Evolutionary conservation across 53 echinoderm and acorn worm species (phyloP).

Genomic region (Crossaster papposus): DNA sequence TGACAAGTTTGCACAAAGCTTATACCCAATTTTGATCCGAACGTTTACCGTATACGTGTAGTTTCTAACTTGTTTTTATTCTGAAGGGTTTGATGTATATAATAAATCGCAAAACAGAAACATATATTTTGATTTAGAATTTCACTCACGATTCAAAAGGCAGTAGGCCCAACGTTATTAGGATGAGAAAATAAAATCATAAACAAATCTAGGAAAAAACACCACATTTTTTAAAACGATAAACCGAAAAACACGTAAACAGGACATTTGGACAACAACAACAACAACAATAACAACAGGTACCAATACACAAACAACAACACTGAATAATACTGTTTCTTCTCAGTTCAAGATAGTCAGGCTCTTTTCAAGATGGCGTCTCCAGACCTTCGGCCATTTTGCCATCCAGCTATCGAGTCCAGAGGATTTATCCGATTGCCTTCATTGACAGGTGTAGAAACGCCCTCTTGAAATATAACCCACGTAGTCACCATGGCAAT

Average conservation of each 20-base stretch:
- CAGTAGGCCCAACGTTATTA: too few relatives aligned
- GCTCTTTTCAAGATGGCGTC: conserved; percentile 13
- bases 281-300: neutral
- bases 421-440: conserved; percentile 46
- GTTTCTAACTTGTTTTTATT: too few relatives aligned
- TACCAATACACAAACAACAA: neutral
- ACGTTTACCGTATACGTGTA: too few relatives aligned
- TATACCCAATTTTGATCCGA: too few relatives aligned
- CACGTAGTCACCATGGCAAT: neutral
- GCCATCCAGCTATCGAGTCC: conserved; percentile 46
- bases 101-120: too few relatives aligned
- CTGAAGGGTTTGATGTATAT: too few relatives aligned
- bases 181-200: too few relatives aligned
- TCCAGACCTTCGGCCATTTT: neutral
- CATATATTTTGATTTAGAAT: too few relatives aligned
- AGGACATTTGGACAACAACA: neutral
- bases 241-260: neutral
- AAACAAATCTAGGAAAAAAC: too few relatives aligned
- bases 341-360: conserved; percentile 26
- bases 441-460: conserved; percentile 16
- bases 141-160: too few relatives aligned
- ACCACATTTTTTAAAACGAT: too few relatives aligned
- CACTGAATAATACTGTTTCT: neutral
- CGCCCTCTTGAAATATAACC: conserved; percentile 11
- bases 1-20: too few relatives aligned